Percentiles rank a stretch among this genome's conserved stretches.
phyloP scores from a whole-genome alignment of 1,140 invertebrate species.

The Neodiprion fabricii region DNA sequence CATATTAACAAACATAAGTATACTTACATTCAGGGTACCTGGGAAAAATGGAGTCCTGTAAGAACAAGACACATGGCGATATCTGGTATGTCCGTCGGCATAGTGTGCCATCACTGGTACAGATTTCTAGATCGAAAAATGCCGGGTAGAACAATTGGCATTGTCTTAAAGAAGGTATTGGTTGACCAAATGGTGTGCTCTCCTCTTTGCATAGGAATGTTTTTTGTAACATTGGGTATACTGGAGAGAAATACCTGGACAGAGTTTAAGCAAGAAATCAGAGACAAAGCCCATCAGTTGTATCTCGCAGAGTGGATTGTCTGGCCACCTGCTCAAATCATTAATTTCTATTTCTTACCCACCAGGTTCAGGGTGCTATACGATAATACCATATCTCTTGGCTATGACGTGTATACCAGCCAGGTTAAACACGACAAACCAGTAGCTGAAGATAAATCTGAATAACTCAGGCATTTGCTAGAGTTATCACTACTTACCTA shows the following conservation, averaged over 20 bases:
- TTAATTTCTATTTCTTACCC: constrained; percentile 90
- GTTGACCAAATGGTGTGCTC: constrained; percentile 90
- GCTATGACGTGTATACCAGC: constrained; percentile 92
- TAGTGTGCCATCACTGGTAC: constrained; percentile 90
- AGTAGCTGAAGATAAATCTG: constrained; percentile 5
- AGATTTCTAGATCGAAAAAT: constrained; percentile 72
- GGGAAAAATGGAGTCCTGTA: constrained; percentile 68
- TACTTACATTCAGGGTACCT: constrained; percentile 49
- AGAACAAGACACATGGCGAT: constrained; percentile 82
- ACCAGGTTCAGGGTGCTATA: constrained; percentile 86
- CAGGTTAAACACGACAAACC: constrained; percentile 77
- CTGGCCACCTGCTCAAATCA: constrained; percentile 82
- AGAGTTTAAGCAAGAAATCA: constrained; percentile 76
- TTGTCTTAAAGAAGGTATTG: constrained; percentile 84
- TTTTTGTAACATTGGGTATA: constrained; percentile 79
- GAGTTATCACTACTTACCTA: too few relatives aligned
- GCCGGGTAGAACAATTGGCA: constrained; percentile 71
- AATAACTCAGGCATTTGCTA: too few relatives aligned
- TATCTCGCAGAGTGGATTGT: constrained; percentile 84
- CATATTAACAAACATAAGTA: too few relatives aligned
- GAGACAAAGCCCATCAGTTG: constrained; percentile 77
- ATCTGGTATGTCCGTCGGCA: constrained; percentile 79
- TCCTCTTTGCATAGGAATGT: constrained; percentile 81
- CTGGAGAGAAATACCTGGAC: constrained; percentile 71
- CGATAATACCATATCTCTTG: constrained; percentile 88